Evolutionary conservation across 2,113 vertebrate species (phyloP).

Genomic region (Phocoena phocoena): DNA sequence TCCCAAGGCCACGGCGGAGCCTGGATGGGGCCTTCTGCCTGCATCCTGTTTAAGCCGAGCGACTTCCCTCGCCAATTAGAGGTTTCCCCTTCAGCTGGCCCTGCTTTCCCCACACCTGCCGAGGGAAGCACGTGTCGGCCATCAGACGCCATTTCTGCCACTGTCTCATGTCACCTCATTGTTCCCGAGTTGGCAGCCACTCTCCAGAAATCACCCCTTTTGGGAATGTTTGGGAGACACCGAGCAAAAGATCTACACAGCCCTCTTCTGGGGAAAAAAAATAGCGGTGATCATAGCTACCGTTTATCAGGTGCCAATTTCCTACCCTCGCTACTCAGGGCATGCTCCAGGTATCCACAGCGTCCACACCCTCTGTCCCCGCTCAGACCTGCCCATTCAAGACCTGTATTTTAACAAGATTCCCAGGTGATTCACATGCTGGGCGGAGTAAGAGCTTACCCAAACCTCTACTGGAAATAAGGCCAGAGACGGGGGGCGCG

Average conservation of each 20-base stretch:
- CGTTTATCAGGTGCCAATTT: no score
- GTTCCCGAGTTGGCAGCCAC: not conserved
- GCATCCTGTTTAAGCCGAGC: slow-evolving; percentile 62
- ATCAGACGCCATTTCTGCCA: not conserved
- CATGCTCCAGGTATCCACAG: fast-evolving
- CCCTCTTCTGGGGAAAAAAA: not conserved
- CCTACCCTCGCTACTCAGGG: fast-evolving
- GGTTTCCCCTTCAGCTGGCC: slow-evolving; percentile 67
- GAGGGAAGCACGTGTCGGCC: slow-evolving; percentile 37
- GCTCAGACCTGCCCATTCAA: not conserved
- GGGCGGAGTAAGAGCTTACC: no score
- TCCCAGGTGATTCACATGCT: no score
- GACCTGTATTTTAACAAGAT: not conserved
- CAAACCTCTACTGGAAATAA: not conserved
- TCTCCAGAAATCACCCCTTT: not conserved
- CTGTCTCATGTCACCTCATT: slow-evolving; percentile 4
- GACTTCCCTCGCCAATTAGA: slow-evolving; percentile 53
- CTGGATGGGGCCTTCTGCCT: not conserved
- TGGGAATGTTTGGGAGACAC: not conserved
- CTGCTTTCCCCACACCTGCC: slow-evolving; percentile 51
- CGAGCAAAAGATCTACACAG: not conserved
- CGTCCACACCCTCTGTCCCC: fast-evolving
- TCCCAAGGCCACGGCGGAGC: not conserved
- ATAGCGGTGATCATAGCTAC: fast-evolving
- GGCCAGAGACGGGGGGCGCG: not conserved